These are phyloP conservation scores for Furnarius figulus DNA, from an alignment of 2,113 vertebrate genomes.

Conservation along the genomic window DNA sequence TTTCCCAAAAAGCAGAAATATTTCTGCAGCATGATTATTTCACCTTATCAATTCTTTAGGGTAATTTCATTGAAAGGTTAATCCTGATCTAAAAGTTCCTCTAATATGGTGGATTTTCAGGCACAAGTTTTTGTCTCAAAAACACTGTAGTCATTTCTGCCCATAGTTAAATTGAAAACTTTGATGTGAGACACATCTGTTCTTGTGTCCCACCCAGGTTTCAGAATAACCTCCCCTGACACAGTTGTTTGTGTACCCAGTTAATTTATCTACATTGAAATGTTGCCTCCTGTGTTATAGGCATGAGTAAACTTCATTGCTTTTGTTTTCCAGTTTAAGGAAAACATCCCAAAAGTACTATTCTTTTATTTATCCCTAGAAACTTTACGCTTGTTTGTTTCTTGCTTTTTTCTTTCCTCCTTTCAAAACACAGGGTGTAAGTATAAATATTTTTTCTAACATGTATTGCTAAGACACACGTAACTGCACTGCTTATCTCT, in stretches of 20 bases:
- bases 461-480: background rate
- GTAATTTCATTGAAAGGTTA: background rate
- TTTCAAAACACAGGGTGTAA: background rate
- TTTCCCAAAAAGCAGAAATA: background rate
- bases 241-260: background rate
- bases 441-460: background rate
- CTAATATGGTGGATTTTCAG: background rate
- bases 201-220: rapidly evolving
- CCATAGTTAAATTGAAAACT: background rate
- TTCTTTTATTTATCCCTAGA: background rate
- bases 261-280: background rate
- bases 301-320: background rate
- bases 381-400: background rate
- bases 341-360: background rate
- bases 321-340: background rate
- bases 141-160: background rate
- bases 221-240: background rate
- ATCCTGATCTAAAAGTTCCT: background rate
- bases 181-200: background rate
- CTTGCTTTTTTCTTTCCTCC: background rate
- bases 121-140: background rate
- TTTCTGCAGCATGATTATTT: background rate
- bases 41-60: background rate
- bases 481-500: background rate
- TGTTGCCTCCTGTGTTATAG: background rate